Evolutionary conservation across 2,113 vertebrate genomes (phyloP), one percentile per base, ranked within the genome.

Genomic region (Microcebus jonahi): DNA sequence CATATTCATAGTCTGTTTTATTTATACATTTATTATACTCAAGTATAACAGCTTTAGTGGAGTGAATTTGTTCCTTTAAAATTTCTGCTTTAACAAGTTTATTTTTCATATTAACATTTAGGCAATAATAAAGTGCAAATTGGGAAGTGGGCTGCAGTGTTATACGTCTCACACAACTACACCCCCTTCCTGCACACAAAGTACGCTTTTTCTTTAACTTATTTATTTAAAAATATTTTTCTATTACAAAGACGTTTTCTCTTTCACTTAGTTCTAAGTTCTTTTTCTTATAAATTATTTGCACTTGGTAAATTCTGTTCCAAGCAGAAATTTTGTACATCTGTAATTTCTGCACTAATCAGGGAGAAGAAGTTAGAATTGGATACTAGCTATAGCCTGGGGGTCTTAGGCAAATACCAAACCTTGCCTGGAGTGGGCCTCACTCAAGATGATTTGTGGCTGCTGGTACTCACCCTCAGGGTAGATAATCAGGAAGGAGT

Each of bases 251-350:
- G 71, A 88, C 45, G 15, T 45, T 86, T 93, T 80, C 15, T 75
- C 61, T 91, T 61, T 80, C 27, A 25, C n/a, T 80, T 87, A 67
- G 59, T 48, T 76, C 63, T 96, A 39, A 81, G 57, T 90, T 96
- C 20, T 94, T 70, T 95, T 76, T 27, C 57, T 82, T 82, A 23
- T 6, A 36, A 55, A 31, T 86, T 73, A 67, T 88, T 92, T 82
- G 59, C 81, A 73, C 14, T 36, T 86, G 77, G 39, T 36, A 95
- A 87, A 88, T 88, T 90, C 20, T 86, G 17, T 84, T 68, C 2
- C 1, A 50, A 63, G 61, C 20, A 68, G 53, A 76, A 94, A 36
- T 36, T 77, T 90, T 81, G 39, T 86, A 36, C 31, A n/a, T 57
- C 53, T 89, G 31, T 63, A 90, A 68, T 94, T 67, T 84, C 31